Evolutionary conservation across 2,113 vertebrate species (phyloP).

Genomic region (Pseudopipra pipra): DNA sequence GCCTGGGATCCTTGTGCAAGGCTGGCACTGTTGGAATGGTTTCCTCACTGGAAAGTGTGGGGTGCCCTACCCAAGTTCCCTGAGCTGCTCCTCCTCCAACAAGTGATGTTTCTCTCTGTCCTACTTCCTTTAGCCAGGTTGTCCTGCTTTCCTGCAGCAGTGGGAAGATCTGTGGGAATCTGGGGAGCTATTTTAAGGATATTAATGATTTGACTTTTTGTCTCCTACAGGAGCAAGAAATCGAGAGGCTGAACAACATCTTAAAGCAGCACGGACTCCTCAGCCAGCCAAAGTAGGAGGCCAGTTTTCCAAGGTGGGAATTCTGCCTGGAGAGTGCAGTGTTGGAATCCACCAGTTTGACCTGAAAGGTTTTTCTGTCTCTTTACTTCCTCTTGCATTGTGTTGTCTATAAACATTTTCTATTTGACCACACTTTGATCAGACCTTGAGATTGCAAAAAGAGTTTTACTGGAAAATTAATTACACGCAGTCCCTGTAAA

Average conservation of each 20-base stretch:
- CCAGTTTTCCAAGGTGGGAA: not conserved
- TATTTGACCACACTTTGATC: not conserved
- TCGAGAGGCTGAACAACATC: constrained; percentile 80
- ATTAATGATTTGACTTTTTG: not conserved
- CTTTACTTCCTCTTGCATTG: constrained; percentile 14
- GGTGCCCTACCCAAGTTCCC: not conserved
- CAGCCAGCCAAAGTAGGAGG: constrained; percentile 21
- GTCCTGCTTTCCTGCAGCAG: not conserved
- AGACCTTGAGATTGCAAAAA: not conserved
- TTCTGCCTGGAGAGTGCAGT: not conserved
- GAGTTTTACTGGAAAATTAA: not conserved
- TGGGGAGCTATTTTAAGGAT: not conserved
- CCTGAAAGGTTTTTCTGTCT: not conserved
- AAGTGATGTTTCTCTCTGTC: not conserved
- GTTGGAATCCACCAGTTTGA: not conserved
- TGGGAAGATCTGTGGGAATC: not conserved
- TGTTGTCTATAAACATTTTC: not conserved
- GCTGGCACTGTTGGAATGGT: not conserved
- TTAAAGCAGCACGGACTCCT: constrained; percentile 78
- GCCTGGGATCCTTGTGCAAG: not conserved
- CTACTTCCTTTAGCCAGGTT: not conserved
- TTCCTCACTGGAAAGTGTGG: not conserved
- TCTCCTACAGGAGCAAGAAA: constrained; percentile 84
- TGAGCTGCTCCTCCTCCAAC: not conserved
- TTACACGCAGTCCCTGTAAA: not conserved